Percentiles rank a stretch among this genome's conserved stretches.
These are phyloP conservation scores for Apteryx mantelli DNA, from an alignment of 2,113 vertebrate genomes.

Conservation along the genomic window DNA sequence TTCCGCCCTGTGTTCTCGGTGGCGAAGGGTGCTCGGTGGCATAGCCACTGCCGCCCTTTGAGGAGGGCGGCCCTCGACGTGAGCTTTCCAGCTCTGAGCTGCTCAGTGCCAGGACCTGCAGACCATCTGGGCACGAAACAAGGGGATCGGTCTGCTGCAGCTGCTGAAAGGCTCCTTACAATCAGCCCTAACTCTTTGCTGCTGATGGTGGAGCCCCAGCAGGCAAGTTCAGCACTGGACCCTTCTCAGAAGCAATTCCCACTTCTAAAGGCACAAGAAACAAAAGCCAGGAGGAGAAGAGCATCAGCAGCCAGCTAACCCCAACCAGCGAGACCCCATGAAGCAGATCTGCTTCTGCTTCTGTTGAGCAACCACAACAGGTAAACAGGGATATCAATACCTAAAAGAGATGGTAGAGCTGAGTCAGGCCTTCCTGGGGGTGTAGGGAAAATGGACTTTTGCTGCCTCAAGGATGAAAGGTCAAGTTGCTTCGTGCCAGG, in stretches of 20 bases:
- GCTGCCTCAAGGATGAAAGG: neutral
- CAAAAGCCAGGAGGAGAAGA: neutral
- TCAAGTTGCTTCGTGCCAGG: neutral
- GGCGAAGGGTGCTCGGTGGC: neutral
- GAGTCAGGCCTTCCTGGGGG: neutral
- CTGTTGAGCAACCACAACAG: neutral
- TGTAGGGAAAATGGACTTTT: neutral
- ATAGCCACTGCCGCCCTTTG: rapidly evolving
- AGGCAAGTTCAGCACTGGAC: neutral
- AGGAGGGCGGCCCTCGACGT: neutral
- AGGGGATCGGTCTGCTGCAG: neutral
- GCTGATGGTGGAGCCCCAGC: neutral
- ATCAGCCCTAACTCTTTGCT: neutral
- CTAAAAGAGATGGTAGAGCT: neutral
- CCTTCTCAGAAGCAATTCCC: neutral
- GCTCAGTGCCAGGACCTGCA: neutral
- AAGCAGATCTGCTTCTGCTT: neutral
- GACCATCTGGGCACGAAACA: neutral
- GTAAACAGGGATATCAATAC: neutral
- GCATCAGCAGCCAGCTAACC: neutral
- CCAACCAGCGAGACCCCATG: neutral
- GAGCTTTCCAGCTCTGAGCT: neutral
- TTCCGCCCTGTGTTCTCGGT: neutral
- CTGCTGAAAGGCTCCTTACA: neutral
- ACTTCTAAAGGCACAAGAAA: neutral